These are phyloP conservation scores for Popillia japonica DNA, from an alignment of 1,140 invertebrate species.

Conservation along the genomic window DNA sequence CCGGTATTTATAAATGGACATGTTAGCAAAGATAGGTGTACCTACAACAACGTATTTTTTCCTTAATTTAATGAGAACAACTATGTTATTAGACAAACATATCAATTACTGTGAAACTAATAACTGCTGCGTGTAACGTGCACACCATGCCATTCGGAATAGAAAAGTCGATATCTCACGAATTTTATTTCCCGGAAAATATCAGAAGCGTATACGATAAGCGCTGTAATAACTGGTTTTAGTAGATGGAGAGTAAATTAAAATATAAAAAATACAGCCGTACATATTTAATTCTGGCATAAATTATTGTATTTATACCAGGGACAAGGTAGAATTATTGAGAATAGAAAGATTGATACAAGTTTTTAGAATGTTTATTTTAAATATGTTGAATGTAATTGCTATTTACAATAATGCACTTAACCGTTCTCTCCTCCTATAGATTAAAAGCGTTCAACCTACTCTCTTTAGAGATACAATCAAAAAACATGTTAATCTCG, in stretches of 20 bases:
- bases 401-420: no score
- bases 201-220: background rate
- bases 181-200: slow-evolving; percentile 19
- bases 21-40: no score
- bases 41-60: background rate
- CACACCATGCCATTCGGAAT: background rate
- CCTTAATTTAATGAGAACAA: slow-evolving; percentile 15
- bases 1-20: no score
- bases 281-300: slow-evolving; percentile 2
- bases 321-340: no score
- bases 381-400: no score
- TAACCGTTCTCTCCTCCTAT: no score
- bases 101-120: slow-evolving; percentile 15
- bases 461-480: no score
- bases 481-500: no score
- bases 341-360: no score
- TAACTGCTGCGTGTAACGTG: background rate
- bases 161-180: slow-evolving; percentile 4
- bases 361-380: no score
- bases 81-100: slow-evolving; percentile 6
- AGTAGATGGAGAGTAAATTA: background rate
- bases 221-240: background rate
- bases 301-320: slow-evolving; percentile 16
- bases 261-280: background rate
- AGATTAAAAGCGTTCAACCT: no score